A percentile compares a stretch with the other conserved stretches of the same genome.
Conservation (phyloP, 2,888 invertebrate genomes). For the Nomada goodeniana region DNA sequence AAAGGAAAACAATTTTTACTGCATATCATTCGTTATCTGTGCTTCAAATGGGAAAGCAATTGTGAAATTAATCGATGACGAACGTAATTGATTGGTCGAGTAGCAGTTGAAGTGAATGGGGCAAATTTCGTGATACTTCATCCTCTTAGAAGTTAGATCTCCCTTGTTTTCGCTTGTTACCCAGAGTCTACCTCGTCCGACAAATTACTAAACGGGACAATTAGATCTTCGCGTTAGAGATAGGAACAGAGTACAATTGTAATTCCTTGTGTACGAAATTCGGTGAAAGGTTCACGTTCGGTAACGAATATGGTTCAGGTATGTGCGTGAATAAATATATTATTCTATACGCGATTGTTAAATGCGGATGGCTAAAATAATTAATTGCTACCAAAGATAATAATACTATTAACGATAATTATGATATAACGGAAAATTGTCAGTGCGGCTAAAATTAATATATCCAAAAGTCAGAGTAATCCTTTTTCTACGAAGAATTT, state of each 20-base stretch:
- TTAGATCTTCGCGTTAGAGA: conserved; percentile 6
- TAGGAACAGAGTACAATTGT: background rate
- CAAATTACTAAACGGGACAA: conserved; percentile 38
- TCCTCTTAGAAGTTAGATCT: conserved; percentile 31
- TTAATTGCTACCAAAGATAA: too few relatives aligned
- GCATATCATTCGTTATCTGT: background rate
- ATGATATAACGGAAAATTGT: too few relatives aligned
- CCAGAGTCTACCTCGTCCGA: conserved; percentile 13
- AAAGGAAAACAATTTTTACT: too few relatives aligned
- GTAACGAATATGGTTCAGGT: background rate
- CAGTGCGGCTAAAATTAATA: too few relatives aligned
- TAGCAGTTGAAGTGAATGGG: background rate
- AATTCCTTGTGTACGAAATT: background rate
- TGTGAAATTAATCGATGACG: conserved; percentile 9
- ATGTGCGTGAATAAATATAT: background rate
- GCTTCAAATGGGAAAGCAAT: background rate
- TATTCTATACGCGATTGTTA: background rate
- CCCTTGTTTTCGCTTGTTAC: conserved; percentile 29
- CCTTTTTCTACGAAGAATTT: too few relatives aligned
- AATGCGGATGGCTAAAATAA: background rate
- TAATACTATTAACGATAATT: too few relatives aligned
- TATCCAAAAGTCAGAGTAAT: too few relatives aligned
- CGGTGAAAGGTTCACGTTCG: background rate
- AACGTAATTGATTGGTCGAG: conserved; percentile 10
- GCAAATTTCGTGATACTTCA: conserved; percentile 25